Base-by-base conservation (phyloP, 2,797 vertebrate species). In the Ptychadena robeensis region DNA sequence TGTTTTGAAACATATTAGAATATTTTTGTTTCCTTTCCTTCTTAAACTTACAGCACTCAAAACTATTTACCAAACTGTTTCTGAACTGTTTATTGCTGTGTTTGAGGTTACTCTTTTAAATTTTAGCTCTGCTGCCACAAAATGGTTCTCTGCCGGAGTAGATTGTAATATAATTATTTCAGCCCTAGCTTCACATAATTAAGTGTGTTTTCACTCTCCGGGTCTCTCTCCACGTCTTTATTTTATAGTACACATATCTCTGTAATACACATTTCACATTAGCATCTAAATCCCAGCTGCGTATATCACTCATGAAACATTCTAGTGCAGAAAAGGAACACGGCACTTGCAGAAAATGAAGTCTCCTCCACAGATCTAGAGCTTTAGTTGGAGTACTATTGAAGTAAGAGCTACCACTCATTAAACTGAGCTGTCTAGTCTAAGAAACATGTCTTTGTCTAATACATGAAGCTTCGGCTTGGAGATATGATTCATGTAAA, bases 101-200 rank as follows among this genome's bases (percentile, higher is more conserved):
- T 67, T 79, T 67, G 28, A 34, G 12, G 67, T 73, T 67, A 72
- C 73, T 82, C n/a, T 64, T 73, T 25, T 73, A 30, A 25, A 79
- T 65, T 59, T 72, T 73, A 83, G 66, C 73, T 69, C 40, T 44
- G 37, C 18, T 59, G 40, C 67, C 25, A 79, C 82, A 68, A 38
- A 64, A 79, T 68, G 61, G 18, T 73, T 69, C 75, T 83, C 69
- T 73, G 82, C 61, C 40, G 67, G 76, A 68, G 79, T 32, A 83
- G 70, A 83, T 78, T 76, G 76, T 64, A 73, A 83, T 79, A 59
- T 38, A 65, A 79, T 83, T 74, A 79, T 83, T 79, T 79, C 27
- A 83, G 61, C 28, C 61, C 69, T 30, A 22, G 40, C 73, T 73
- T 73, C 40, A 79, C 34, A 61, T 67, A 83, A 83, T 79, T 79